These are phyloP conservation scores for Zoroaster sp. DNA, from an alignment of 53 echinoderm and acorn worm species.

Conservation along the genomic window DNA sequence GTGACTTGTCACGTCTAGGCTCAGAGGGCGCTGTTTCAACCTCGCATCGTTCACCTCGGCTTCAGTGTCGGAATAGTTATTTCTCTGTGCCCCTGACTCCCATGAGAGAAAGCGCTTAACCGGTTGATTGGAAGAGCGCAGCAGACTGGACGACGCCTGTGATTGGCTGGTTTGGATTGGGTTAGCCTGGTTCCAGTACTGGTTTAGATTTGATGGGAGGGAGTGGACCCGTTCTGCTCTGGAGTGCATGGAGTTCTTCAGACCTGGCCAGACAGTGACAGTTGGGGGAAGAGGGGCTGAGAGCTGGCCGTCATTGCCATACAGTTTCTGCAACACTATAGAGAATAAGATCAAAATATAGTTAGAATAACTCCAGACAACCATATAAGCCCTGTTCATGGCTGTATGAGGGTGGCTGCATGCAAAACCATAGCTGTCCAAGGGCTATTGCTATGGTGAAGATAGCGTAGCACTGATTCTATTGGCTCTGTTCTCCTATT, in stretches of 20 bases:
- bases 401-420: no score
- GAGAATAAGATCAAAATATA: not conserved
- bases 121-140: not conserved
- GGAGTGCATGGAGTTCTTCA: slow-evolving; percentile 27
- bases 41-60: not conserved
- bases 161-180: slow-evolving; percentile 48
- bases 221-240: slow-evolving; percentile 39
- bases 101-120: slow-evolving; percentile 46
- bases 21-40: slow-evolving; percentile 45
- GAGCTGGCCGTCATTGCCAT: slow-evolving; percentile 10
- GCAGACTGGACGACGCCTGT: not conserved
- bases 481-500: no score
- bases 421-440: no score
- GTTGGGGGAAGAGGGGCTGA: slow-evolving; percentile 31
- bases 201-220: slow-evolving; percentile 42
- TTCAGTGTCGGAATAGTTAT: not conserved
- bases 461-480: no score
- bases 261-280: slow-evolving; percentile 39
- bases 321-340: slow-evolving; percentile 32
- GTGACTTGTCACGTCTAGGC: slow-evolving; percentile 41
- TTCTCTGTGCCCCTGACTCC: slow-evolving; percentile 28
- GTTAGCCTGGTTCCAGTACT: slow-evolving; percentile 10
- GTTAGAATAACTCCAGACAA: not conserved
- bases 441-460: no score
- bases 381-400: no score